phyloP scores from a whole-genome alignment of 1,140 invertebrate species.

The Cydia pomonella region DNA sequence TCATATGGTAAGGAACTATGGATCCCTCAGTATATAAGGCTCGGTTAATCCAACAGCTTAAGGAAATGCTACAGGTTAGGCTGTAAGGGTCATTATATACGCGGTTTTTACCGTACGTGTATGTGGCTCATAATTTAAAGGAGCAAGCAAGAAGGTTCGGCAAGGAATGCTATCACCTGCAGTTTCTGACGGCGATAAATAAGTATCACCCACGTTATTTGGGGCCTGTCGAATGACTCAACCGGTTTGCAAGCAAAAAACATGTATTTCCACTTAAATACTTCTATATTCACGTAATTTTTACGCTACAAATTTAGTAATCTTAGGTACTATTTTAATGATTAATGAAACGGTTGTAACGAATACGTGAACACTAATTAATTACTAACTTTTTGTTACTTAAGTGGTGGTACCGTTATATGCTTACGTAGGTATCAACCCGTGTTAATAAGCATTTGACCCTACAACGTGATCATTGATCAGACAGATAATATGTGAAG shows the following conservation, averaged over 20 bases:
- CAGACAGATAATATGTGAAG: neutral
- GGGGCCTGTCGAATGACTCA: slow-evolving; percentile 8
- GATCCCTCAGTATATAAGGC: no score
- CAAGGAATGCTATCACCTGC: slow-evolving; percentile 22
- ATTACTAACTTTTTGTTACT: neutral
- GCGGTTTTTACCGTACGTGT: neutral
- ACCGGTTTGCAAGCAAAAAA: slow-evolving; percentile 4
- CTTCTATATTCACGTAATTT: neutral
- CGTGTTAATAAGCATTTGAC: slow-evolving; percentile 1
- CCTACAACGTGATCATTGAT: neutral
- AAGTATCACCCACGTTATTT: slow-evolving; percentile 30
- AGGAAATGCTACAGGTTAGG: no score
- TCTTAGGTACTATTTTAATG: neutral
- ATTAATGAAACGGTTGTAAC: neutral
- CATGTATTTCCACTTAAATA: slow-evolving; percentile 12
- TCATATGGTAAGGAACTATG: no score
- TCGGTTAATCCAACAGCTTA: no score
- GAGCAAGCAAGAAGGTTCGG: neutral
- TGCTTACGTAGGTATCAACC: neutral
- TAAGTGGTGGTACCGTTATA: neutral
- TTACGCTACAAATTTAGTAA: neutral
- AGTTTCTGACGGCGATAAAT: slow-evolving; percentile 24
- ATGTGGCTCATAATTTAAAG: neutral
- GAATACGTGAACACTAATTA: no score
- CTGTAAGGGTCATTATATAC: no score